phyloP scores from a whole-genome alignment of 2,113 vertebrate genomes.

The Neotoma lepida region DNA sequence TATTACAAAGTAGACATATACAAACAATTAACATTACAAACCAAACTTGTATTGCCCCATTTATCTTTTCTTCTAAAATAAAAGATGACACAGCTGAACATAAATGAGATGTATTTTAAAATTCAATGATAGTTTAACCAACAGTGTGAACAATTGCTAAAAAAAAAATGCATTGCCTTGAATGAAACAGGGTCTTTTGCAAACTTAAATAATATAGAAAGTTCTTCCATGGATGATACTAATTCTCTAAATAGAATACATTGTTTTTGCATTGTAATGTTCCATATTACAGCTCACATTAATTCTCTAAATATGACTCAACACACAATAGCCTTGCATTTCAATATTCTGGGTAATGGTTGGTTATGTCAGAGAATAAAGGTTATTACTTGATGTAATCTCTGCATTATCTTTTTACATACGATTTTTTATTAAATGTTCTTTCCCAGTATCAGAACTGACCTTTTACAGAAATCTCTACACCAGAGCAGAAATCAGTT shows the following conservation, averaged over 20 bases:
- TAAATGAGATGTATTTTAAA: conserved; percentile 62
- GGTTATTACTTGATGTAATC: conserved; percentile 75
- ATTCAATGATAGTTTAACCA: conserved; percentile 58
- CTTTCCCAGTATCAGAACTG: conserved; percentile 72
- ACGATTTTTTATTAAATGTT: conserved; percentile 76
- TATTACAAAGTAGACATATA: not conserved
- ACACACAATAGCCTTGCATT: conserved; percentile 65
- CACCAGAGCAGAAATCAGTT: conserved; percentile 72
- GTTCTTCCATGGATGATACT: conserved; percentile 51
- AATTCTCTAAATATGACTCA: conserved; percentile 75
- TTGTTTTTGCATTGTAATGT: conserved; percentile 61
- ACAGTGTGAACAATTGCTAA: conserved; percentile 62
- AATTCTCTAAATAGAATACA: conserved; percentile 73
- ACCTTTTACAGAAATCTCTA: conserved; percentile 75
- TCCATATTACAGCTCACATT: conserved; percentile 69
- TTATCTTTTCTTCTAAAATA: conserved; percentile 67
- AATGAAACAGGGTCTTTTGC: conserved; percentile 64
- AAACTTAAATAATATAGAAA: conserved; percentile 63
- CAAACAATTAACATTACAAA: conserved; percentile 54
- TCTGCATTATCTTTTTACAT: conserved; percentile 71
- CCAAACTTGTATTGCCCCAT: conserved; percentile 11
- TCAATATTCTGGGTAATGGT: conserved; percentile 70
- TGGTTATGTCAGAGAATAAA: conserved; percentile 73
- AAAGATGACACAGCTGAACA: conserved; percentile 38
- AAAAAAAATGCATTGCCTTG: conserved; percentile 41